Percentiles rank a stretch among this genome's conserved stretches.
phyloP scores from a whole-genome alignment of 2,888 invertebrate genomes.

The Horisme vitalbata region DNA sequence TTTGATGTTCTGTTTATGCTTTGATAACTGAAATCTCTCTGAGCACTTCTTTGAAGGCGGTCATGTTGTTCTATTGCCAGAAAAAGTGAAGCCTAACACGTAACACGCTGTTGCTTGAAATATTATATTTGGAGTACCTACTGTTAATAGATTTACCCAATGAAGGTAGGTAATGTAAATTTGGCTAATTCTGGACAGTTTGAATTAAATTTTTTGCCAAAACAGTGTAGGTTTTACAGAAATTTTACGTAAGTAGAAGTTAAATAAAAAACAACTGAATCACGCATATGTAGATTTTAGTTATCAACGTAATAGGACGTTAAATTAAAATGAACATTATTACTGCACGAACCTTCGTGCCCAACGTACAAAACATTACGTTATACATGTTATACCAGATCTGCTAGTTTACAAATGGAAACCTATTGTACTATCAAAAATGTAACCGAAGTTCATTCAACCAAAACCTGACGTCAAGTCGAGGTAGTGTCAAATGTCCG shows the following conservation, averaged over 20 bases:
- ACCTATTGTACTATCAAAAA: conserved; percentile 24
- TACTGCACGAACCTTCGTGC: not conserved
- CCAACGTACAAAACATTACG: conserved; percentile 13
- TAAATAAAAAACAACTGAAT: no score
- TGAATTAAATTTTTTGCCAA: no score
- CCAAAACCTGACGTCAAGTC: conserved; percentile 9
- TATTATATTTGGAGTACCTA: not conserved
- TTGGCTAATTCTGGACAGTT: no score
- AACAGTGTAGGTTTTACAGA: no score
- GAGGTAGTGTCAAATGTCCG: conserved; percentile 5
- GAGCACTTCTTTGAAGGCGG: conserved; percentile 6
- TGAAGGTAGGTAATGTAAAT: no score
- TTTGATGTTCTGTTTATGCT: conserved; percentile 6
- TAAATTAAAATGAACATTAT: not conserved
- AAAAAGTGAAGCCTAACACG: not conserved
- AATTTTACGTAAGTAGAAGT: no score
- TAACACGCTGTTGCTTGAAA: not conserved
- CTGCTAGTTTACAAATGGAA: conserved; percentile 11
- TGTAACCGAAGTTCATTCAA: conserved; percentile 23
- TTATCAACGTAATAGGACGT: no score
- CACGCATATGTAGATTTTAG: no score
- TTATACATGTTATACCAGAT: conserved; percentile 13
- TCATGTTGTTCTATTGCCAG: conserved; percentile 1
- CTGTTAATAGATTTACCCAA: no score
- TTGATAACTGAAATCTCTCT: conserved; percentile 12